A percentile compares a stretch with the other conserved stretches of the same genome.
Evolutionary conservation across 2,888 invertebrate genomes (phyloP).

Genomic region (Sepioteuthis lessoniana): DNA sequence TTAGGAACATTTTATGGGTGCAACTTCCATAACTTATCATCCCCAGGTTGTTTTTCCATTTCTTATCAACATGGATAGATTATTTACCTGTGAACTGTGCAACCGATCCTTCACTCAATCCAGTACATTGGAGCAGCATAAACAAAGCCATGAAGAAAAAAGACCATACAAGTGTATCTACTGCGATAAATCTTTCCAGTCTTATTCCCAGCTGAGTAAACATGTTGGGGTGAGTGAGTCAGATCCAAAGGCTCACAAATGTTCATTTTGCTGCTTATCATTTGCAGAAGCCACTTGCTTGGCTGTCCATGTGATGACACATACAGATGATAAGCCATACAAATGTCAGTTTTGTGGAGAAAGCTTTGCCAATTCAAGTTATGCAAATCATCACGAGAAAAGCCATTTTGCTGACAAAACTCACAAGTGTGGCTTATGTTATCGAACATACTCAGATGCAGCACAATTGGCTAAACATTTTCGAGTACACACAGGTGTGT

Average conservation of each 20-base stretch:
- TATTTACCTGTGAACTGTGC: conserved; percentile 23
- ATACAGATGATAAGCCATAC: conserved; percentile 3
- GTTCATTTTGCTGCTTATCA: conserved; percentile 41
- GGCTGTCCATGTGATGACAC: not conserved
- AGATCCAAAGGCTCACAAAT: not conserved
- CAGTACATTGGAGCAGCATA: conserved; percentile 14
- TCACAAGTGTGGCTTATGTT: conserved; percentile 45
- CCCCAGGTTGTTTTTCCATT: not conserved
- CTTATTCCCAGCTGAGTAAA: not conserved
- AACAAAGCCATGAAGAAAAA: conserved; percentile 14
- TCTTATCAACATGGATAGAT: conserved; percentile 25
- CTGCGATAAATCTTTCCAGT: conserved; percentile 34
- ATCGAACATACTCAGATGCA: conserved; percentile 24
- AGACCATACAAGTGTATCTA: conserved; percentile 36
- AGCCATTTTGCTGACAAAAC: not conserved
- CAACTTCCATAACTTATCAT: not conserved
- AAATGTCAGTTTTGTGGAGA: conserved; percentile 45
- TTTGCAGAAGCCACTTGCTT: conserved; percentile 39
- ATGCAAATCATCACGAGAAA: conserved; percentile 20
- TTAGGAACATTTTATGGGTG: not conserved
- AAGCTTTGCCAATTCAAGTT: not conserved
- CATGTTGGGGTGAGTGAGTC: not conserved
- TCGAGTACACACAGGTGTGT: conserved; percentile 35
- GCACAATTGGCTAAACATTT: conserved; percentile 42
- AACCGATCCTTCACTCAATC: not conserved